Conservation (phyloP, 1,140 invertebrate species). For the Drosophila micromelanica region DNA sequence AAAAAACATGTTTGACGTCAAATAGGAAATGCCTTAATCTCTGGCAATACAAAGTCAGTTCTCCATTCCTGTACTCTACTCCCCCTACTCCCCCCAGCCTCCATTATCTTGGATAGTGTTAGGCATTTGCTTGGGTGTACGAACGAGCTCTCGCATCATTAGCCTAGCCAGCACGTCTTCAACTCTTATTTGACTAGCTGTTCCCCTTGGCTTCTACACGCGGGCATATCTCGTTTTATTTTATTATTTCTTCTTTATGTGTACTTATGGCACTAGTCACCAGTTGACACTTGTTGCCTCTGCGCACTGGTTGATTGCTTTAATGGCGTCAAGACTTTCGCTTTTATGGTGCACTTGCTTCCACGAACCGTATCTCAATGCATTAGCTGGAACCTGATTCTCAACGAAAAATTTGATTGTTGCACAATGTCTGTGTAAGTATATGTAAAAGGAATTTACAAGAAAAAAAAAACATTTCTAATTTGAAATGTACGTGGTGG, state of each 20-base stretch:
- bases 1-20: conserved; percentile 72
- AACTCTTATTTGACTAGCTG: conserved; percentile 51
- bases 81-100: conserved; percentile 11
- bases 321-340: conserved; percentile 82
- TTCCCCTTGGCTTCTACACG: neutral
- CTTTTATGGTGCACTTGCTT: conserved; percentile 72
- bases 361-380: conserved; percentile 70
- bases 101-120: conserved; percentile 48
- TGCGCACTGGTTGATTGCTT: conserved; percentile 54
- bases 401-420: conserved; percentile 11
- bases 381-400: conserved; percentile 60
- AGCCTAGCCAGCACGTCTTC: conserved; percentile 6
- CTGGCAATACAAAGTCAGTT: conserved; percentile 32
- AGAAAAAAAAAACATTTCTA: neutral
- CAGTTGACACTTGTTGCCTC: conserved; percentile 73
- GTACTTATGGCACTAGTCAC: conserved; percentile 77
- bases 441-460: neutral
- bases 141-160: conserved; percentile 20
- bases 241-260: conserved; percentile 43
- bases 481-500: too few relatives aligned
- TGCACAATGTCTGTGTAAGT: conserved; percentile 9
- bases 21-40: conserved; percentile 82
- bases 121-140: conserved; percentile 53
- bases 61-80: neutral
- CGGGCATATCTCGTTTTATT: conserved; percentile 20